phyloP scores from a whole-genome alignment of 2,888 invertebrate species.

The Ernsta delagoae region DNA sequence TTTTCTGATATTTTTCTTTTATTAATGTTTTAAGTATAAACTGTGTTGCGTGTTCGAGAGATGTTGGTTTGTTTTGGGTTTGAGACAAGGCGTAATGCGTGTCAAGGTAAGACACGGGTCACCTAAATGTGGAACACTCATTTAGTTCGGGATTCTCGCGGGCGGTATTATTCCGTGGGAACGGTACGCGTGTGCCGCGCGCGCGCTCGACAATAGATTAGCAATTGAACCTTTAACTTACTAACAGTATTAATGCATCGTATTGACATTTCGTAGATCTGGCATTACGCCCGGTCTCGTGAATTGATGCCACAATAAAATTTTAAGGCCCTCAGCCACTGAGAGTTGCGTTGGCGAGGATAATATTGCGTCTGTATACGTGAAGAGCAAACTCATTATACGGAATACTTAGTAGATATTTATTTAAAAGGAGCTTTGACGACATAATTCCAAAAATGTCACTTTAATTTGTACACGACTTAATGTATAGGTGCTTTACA shows the following conservation, averaged over 20 bases:
- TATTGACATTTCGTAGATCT: constrained; percentile 80
- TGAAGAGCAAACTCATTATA: background rate
- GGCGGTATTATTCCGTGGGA: constrained; percentile 13
- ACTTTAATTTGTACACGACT: too few species aligned
- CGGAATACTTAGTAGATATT: too few species aligned
- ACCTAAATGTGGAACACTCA: constrained; percentile 16
- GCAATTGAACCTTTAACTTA: constrained; percentile 41
- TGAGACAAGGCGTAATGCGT: constrained; percentile 48
- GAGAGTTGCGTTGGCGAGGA: background rate
- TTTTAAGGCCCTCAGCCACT: constrained; percentile 11
- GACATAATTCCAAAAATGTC: too few species aligned
- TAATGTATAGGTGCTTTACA: too few species aligned
- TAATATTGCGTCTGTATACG: background rate
- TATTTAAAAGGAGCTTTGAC: too few species aligned
- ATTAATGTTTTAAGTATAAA: too few species aligned
- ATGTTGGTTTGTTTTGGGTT: constrained; percentile 37
- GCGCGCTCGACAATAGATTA: constrained; percentile 33
- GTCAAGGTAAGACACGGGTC: constrained; percentile 56
- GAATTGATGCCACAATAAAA: constrained; percentile 69
- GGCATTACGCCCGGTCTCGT: constrained; percentile 65
- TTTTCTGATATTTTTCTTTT: constrained; percentile 17
- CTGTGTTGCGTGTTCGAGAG: constrained; percentile 37
- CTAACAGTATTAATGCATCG: constrained; percentile 75
- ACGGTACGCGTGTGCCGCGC: constrained; percentile 24
- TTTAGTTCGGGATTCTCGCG: constrained; percentile 22